Conservation (phyloP, 2,113 vertebrate species). For the Onychostoma macrolepis region DNA sequence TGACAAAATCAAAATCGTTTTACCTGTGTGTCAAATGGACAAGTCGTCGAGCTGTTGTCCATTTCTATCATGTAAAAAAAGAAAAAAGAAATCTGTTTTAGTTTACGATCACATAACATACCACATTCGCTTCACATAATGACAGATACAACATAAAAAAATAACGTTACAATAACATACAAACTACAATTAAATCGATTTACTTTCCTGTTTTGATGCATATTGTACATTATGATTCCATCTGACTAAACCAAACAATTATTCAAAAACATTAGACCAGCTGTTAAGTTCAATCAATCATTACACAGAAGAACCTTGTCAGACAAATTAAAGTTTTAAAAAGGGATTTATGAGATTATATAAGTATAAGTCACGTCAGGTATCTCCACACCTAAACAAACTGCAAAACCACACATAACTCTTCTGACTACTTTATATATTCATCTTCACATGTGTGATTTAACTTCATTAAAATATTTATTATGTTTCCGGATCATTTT, state of each 20-base stretch:
- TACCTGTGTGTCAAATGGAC: slow-evolving; percentile 53
- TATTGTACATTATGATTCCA: background rate
- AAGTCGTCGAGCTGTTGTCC: slow-evolving; percentile 47
- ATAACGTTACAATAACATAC: background rate
- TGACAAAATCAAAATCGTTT: background rate
- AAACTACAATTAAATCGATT: background rate
- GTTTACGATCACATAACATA: background rate
- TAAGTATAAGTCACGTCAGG: background rate
- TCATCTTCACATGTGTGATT: background rate
- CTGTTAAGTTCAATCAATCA: background rate
- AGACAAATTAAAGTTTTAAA: background rate
- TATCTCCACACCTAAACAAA: background rate
- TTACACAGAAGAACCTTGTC: background rate
- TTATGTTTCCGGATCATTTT: background rate
- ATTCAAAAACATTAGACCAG: background rate
- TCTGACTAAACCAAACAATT: background rate
- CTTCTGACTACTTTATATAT: background rate
- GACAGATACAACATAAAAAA: background rate
- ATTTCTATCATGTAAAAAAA: slow-evolving; percentile 32
- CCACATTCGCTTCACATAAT: background rate
- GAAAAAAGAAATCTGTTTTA: background rate
- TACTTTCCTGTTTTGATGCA: background rate
- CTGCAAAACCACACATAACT: background rate
- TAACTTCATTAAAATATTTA: background rate
- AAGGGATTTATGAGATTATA: background rate